Conservation (phyloP, 1,140 invertebrate genomes). For the Camponotus floridanus region DNA sequence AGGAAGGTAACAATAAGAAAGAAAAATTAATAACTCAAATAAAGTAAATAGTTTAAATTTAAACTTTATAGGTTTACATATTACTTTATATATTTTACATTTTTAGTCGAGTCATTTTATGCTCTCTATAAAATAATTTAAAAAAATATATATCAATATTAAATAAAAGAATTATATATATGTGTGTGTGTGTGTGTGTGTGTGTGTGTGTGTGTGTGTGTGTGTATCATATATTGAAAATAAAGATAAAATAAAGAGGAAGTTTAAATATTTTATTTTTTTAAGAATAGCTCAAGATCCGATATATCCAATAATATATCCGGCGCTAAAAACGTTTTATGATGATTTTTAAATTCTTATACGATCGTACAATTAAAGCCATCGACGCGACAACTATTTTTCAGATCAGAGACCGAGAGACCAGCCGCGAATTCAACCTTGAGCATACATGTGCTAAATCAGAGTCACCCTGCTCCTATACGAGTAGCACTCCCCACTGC, state of each 20-base stretch:
- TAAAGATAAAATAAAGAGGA: not conserved
- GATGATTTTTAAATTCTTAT: slow-evolving; percentile 2
- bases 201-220: too few relatives aligned
- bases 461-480: slow-evolving; percentile 24
- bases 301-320: not conserved
- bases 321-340: not conserved
- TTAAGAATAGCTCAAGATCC: not conserved
- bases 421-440: slow-evolving; percentile 29
- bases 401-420: not conserved
- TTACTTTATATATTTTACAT: not conserved
- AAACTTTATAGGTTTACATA: too few relatives aligned
- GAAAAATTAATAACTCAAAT: not conserved
- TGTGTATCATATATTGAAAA: not conserved
- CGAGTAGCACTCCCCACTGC: slow-evolving; percentile 53
- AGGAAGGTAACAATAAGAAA: not conserved
- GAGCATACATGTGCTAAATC: slow-evolving; percentile 22
- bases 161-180: not conserved
- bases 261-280: not conserved
- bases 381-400: slow-evolving; percentile 18
- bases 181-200: too few relatives aligned
- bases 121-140: not conserved
- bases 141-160: not conserved
- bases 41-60: not conserved
- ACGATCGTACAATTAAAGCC: slow-evolving; percentile 10
- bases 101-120: not conserved